Base-by-base conservation (phyloP, 1,140 invertebrate species). In the Drosophila elegans region DNA sequence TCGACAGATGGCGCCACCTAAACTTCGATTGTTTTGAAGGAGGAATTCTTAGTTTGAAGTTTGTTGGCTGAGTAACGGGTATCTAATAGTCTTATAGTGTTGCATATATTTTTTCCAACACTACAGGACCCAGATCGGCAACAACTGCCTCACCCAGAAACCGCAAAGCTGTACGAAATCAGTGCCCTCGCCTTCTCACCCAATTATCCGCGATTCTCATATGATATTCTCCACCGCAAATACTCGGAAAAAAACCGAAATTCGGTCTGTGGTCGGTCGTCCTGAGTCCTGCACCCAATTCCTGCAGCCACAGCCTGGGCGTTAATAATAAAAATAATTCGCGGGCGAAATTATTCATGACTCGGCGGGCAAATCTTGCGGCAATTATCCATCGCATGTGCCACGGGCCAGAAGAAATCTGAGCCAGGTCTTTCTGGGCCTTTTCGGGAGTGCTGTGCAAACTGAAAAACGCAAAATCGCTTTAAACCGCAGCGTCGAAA, bases 291-390 rank as follows among this genome's bases (percentile, higher is more conserved):
- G 27, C 0, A 16, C 13, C n/a, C 48, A 7, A 51, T 51, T 51
- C 3, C 27, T 57, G 62, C 52, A 34, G 13, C 41, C 49, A 32
- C 57, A 60, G 21, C 44, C 49, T 45, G 57, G 59, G 82, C 62
- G 66, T 75, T 79, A 88, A 88, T 79, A 76, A 73, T 83, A 74
- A 80, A 80, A 80, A 84, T 84, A 80, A 89, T 88, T 89, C 76
- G 64, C 72, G 59, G 76, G 73, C 80, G 64, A 80, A 86, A 80
- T 89, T 83, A 89, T 89, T 80, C 73, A 88, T 77, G 77, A 69
- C 63, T 62, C 59, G 71, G 49, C 66, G 44, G 61, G 67, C 72
- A 89, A 89, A 83, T 89, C 80, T 88, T 88, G 61, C 45, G 74
- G 80, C 80, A 88, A 89, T 89, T 89, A 78, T 78, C 62, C 76